Evolutionary conservation across 2,113 vertebrate genomes (phyloP).

Genomic region (Rhabdomys dilectus): DNA sequence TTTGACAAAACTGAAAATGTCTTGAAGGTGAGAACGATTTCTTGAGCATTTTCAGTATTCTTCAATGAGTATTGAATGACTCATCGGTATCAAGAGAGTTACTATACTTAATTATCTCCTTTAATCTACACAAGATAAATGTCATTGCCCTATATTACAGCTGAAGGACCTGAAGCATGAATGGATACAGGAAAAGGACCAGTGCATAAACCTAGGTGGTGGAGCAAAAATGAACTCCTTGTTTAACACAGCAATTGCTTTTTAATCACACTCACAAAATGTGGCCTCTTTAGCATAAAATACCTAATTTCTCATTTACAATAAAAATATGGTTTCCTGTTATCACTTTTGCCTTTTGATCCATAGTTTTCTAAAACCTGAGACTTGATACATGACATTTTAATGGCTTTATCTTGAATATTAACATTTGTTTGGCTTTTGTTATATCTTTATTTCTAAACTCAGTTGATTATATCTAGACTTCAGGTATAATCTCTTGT

Average conservation of each 20-base stretch:
- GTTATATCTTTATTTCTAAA: conserved; percentile 56
- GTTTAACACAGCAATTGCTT: conserved; percentile 2
- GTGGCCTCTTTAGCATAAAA: conserved; percentile 1
- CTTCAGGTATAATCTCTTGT: conserved; percentile 49
- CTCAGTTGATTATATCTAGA: conserved; percentile 30
- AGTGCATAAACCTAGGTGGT: neutral
- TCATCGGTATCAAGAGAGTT: neutral
- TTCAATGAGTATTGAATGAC: conserved; percentile 25
- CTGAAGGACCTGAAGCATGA: conserved; percentile 23
- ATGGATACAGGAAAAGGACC: conserved; percentile 1
- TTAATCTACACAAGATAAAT: conserved; percentile 53
- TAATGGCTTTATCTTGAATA: conserved; percentile 49
- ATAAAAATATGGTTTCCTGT: conserved; percentile 14
- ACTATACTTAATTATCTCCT: conserved; percentile 14
- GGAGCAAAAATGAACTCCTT: neutral
- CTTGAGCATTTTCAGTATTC: conserved; percentile 49
- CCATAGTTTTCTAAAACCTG: conserved; percentile 30
- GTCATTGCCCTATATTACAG: conserved; percentile 2
- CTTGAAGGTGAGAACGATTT: neutral
- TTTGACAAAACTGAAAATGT: neutral
- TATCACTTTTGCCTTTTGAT: conserved; percentile 36
- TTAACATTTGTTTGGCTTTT: conserved; percentile 33
- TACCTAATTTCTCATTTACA: conserved; percentile 26
- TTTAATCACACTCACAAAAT: conserved; percentile 44
- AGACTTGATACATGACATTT: neutral